These are phyloP conservation scores for Trichonephila clavata DNA, from an alignment of 1,140 invertebrate genomes.

Conservation along the genomic window DNA sequence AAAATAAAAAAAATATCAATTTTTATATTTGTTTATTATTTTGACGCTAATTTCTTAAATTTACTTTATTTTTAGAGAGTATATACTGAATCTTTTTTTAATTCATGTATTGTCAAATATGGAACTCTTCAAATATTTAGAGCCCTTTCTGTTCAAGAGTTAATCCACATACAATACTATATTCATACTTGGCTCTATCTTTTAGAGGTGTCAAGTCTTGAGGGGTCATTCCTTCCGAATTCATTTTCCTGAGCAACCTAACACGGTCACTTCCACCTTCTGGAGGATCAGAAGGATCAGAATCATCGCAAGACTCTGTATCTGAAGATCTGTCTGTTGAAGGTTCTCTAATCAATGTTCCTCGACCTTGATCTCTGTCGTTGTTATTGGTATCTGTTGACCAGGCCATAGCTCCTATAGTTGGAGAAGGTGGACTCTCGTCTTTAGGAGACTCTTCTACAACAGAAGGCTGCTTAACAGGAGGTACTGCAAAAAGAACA, in stretches of 20 bases:
- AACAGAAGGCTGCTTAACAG: constrained; percentile 26
- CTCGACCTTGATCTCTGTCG: constrained; percentile 22
- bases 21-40: too few species aligned
- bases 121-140: not conserved
- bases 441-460: constrained; percentile 43
- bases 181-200: constrained; percentile 45
- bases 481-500: not conserved
- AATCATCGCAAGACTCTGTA: constrained; percentile 45
- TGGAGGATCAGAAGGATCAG: constrained; percentile 20
- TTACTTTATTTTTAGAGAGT: too few species aligned
- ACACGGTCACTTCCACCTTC: constrained; percentile 50
- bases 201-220: constrained; percentile 56
- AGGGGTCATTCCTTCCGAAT: constrained; percentile 60
- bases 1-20: too few species aligned
- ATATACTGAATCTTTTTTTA: too few species aligned
- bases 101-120: not conserved
- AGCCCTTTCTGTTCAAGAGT: not conserved
- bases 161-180: not conserved
- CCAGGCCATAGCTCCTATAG: constrained; percentile 33
- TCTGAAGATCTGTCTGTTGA: constrained; percentile 48
- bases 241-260: constrained; percentile 61
- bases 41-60: too few species aligned
- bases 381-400: constrained; percentile 62
- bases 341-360: not conserved
- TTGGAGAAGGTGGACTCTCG: constrained; percentile 41